These are phyloP conservation scores for Caenorhabditis latens DNA, from an alignment of 1,140 invertebrate species.

Conservation along the genomic window DNA sequence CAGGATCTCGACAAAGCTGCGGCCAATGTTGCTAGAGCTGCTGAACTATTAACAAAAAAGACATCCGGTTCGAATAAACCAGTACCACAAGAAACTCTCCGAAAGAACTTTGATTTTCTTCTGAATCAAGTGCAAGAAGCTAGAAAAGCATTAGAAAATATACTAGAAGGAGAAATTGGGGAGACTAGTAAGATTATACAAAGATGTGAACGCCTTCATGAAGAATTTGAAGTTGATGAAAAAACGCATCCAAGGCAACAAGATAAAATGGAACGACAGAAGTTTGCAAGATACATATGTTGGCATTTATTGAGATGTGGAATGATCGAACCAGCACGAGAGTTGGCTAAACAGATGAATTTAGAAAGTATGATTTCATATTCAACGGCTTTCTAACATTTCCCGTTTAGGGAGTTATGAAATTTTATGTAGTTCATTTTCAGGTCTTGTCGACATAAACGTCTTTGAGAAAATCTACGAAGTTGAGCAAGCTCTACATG, in stretches of 20 bases:
- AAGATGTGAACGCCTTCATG: not conserved
- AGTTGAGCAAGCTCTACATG: not conserved
- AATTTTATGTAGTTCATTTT: not conserved
- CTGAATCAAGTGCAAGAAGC: constrained; percentile 14
- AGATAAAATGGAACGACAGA: not conserved
- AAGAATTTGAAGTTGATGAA: not conserved
- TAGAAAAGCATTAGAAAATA: not conserved
- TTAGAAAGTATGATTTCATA: not conserved
- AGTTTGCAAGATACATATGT: not conserved
- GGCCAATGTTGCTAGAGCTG: not conserved
- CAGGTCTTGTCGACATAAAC: not conserved
- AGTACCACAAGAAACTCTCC: not conserved
- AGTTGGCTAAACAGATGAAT: not conserved
- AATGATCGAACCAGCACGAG: not conserved
- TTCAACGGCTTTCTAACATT: too few species aligned
- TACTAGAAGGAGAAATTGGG: not conserved
- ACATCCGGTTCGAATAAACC: not conserved
- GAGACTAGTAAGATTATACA: not conserved
- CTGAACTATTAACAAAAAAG: not conserved
- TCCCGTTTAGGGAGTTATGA: too few species aligned
- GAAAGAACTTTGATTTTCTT: not conserved
- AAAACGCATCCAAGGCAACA: not conserved
- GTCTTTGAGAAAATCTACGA: constrained; percentile 21
- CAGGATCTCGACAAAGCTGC: not conserved
- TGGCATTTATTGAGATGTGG: constrained; percentile 43